Evolutionary conservation across 2,113 vertebrate species (phyloP), one percentile per base, ranked within the genome.

Genomic region (Nothocercus nigrocapillus): DNA sequence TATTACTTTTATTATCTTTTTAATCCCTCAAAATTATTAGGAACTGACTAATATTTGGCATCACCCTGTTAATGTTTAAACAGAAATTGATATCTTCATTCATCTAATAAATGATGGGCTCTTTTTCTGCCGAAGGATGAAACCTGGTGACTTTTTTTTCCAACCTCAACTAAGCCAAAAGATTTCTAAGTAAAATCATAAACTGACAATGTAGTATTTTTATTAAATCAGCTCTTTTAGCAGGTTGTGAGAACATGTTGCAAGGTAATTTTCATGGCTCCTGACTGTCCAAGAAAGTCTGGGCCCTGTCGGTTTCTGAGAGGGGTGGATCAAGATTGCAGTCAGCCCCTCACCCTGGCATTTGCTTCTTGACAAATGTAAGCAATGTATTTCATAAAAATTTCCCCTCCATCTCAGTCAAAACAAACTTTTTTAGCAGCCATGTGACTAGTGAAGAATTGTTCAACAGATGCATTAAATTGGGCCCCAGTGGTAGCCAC

Each of bases 1-100:
- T 98, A 98, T 98, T 98, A 98, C 98, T 98, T 98, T 98, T 98
- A 98, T 98, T 98, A 98, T 98, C 98, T 98, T 98, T 98, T 98
- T 98, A 98, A 98, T 98, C 98, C 98, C 98, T 98, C 98, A 98
- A 98, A 98, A 98, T 98, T 98, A 98, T 98, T 98, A 98, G 97
- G 97, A 98, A 98, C 98, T 98, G 98, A 98, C 98, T 98, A 98
- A 98, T 98, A 98, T 98, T 98, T 98, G 98, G 98, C 98, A 98
- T 98, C 97, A 98, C 96, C 97, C 97, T 97, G 97, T 98, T 98
- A 97, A 97, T 98, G 97, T 98, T 98, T 98, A 98, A 98, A 98
- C 98, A 98, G 98, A 98, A 98, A 98, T 98, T 98, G 98, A 98
- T 98, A 98, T 96, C 96, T 97, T 97, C 98, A 98, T 98, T 97